Base-by-base conservation (phyloP, 2,888 invertebrate genomes). In the Agrenia bidenticulata region DNA sequence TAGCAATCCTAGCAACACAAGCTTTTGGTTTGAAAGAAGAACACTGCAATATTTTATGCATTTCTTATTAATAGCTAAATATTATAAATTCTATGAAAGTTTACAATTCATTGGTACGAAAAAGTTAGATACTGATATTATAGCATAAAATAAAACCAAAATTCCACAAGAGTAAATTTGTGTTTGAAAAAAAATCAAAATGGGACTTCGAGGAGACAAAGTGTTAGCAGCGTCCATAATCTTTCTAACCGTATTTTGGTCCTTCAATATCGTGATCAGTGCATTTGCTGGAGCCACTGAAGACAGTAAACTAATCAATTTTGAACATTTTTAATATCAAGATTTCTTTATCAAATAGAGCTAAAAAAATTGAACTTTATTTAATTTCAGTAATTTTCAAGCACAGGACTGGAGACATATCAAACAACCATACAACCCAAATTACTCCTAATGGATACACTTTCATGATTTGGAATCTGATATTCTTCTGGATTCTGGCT, bases 401-500 rank as follows among this genome's bases (percentile, higher is more conserved):
- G 24, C 62, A 66, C 32, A 42, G 37, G 41, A 62, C 54, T 26
- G 59, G 59, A 15, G 39, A 66, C 19, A 39, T 66, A 1, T 62
- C 62, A 2, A 49, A 26, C 1, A 62, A 62, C 11, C 62, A 66
- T 39, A 54, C 58, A 17, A 59, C 26, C 39, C 62, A 66, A 32
- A 27, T 66, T 2, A 66, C 66, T 21, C 66, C 66, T 15, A 19
- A 53, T 17, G 66, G 59, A 13, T 56, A 23, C 11, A 66, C 66
- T 1, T 66, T 66, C 26, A 54, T 62, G 59, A 66, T 66, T 24
- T 66, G 66, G 66, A 62, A 62, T 49, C 13, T 58, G 2, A 66
- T 66, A 23, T 66, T 54, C 32, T 1, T 58, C 24, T 66, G 66
- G 66, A 19, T 66, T 1, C 26, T 62, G 9, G 26, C 45, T 54